A percentile compares a stretch with the other conserved stretches of the same genome.
Conservation (phyloP, 2,797 vertebrate genomes). For the Linurgus olivaceus region DNA sequence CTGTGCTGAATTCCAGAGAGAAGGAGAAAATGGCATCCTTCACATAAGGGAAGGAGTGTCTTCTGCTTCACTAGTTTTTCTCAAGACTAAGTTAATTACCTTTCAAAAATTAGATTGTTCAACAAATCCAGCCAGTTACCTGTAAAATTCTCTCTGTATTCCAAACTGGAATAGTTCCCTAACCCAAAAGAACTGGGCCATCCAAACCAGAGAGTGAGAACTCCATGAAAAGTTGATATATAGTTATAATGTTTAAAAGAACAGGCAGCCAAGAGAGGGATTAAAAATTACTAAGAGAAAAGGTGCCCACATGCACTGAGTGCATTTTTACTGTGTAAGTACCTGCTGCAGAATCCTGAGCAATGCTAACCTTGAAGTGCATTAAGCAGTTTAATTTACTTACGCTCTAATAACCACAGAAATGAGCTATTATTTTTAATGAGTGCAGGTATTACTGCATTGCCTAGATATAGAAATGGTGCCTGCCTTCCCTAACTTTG, state of each 20-base stretch:
- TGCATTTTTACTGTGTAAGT: not conserved
- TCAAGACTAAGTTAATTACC: not conserved
- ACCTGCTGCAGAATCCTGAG: constrained; percentile 3
- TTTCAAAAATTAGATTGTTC: not conserved
- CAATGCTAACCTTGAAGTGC: constrained; percentile 10
- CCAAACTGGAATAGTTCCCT: not conserved
- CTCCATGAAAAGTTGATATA: not conserved
- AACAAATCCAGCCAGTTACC: not conserved
- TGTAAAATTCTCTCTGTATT: not conserved
- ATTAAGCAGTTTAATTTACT: constrained; percentile 52
- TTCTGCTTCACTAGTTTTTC: not conserved
- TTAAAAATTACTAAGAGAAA: not conserved
- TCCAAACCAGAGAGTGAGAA: not conserved
- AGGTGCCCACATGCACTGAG: not conserved
- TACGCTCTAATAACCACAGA: constrained; percentile 62
- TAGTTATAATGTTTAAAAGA: not conserved
- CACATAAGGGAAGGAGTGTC: not conserved
- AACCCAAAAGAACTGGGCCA: not conserved
- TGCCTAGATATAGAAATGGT: not conserved
- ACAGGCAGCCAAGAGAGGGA: not conserved
- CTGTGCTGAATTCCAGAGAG: not conserved
- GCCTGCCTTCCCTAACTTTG: not conserved
- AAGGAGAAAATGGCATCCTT: not conserved
- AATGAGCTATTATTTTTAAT: constrained; percentile 67
- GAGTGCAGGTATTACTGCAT: not conserved